These are phyloP conservation scores for Drosophila rufa DNA, from an alignment of 1,140 invertebrate species.

Conservation along the genomic window DNA sequence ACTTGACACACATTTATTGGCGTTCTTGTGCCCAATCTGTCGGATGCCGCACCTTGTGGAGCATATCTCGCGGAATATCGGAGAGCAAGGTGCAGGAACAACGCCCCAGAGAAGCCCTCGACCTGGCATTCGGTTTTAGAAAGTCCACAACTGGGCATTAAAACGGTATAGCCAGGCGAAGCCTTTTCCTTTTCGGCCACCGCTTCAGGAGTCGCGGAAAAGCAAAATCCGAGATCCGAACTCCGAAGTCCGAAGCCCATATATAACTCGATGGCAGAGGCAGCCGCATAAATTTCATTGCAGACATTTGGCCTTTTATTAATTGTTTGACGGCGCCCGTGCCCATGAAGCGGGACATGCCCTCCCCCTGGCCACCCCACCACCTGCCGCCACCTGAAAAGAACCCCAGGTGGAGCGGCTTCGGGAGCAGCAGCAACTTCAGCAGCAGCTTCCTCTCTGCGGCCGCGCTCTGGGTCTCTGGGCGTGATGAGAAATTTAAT, in stretches of 20 bases:
- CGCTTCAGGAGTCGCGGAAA: slow-evolving; percentile 58
- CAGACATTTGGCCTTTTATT: slow-evolving; percentile 84
- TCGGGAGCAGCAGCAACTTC: slow-evolving; percentile 27
- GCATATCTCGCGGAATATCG: slow-evolving; percentile 16
- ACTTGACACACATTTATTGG: slow-evolving; percentile 52
- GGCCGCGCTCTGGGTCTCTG: slow-evolving; percentile 69
- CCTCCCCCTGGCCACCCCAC: slow-evolving; percentile 30
- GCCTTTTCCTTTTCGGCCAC: slow-evolving; percentile 67
- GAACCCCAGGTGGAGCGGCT: slow-evolving; percentile 24
- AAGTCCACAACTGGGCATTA: slow-evolving; percentile 57
- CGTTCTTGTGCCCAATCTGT: slow-evolving; percentile 46
- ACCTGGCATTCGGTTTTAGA: slow-evolving; percentile 73
- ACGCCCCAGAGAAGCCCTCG: slow-evolving; percentile 53
- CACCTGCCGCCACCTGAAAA: slow-evolving; percentile 26
- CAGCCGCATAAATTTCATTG: slow-evolving; percentile 78
- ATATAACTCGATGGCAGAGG: slow-evolving; percentile 58
- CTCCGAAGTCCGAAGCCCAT: slow-evolving; percentile 45
- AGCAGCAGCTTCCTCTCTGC: slow-evolving; percentile 44
- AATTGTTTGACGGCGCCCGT: slow-evolving; percentile 83
- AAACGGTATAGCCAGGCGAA: slow-evolving; percentile 62
- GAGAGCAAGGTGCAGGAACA: slow-evolving; percentile 48
- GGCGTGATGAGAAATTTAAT: slow-evolving; percentile 84
- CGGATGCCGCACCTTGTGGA: slow-evolving; percentile 45
- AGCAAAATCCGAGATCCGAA: slow-evolving; percentile 32
- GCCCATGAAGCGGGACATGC: slow-evolving; percentile 69